Evolutionary conservation across 2,888 invertebrate genomes (phyloP).

Genomic region (Leptinotarsa juncta): DNA sequence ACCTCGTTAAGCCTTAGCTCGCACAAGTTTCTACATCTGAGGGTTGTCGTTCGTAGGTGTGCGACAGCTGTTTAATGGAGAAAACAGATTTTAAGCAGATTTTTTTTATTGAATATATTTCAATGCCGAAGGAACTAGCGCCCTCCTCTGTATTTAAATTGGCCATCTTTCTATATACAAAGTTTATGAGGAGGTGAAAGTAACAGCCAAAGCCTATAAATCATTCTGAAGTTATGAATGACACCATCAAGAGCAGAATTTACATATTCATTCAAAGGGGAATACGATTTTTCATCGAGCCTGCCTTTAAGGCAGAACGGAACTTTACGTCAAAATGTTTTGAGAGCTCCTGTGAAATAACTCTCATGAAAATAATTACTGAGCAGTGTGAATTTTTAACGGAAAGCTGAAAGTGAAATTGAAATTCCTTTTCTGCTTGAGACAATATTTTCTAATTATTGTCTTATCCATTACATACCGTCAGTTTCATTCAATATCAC

Average conservation of each 20-base stretch:
- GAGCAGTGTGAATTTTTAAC: too few relatives aligned
- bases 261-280: conserved; percentile 6
- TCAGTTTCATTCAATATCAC: too few relatives aligned
- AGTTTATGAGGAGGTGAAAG: neutral
- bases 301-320: neutral
- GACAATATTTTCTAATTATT: too few relatives aligned
- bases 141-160: conserved; percentile 2
- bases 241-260: conserved; percentile 4
- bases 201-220: conserved; percentile 1
- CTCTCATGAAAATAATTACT: too few relatives aligned
- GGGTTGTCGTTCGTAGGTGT: too few relatives aligned
- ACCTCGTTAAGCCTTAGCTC: too few relatives aligned
- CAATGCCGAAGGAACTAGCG: neutral
- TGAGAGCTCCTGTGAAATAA: neutral
- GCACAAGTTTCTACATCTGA: too few relatives aligned
- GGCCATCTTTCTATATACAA: neutral
- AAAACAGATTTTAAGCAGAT: too few relatives aligned
- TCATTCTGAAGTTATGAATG: conserved; percentile 12
- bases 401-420: too few relatives aligned
- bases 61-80: too few relatives aligned
- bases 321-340: neutral
- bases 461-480: too few relatives aligned
- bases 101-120: neutral
- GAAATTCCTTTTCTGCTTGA: too few relatives aligned
- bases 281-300: conserved; percentile 5